Conservation (phyloP, 2,113 vertebrate species). For the Pycnonotus jocosus region DNA sequence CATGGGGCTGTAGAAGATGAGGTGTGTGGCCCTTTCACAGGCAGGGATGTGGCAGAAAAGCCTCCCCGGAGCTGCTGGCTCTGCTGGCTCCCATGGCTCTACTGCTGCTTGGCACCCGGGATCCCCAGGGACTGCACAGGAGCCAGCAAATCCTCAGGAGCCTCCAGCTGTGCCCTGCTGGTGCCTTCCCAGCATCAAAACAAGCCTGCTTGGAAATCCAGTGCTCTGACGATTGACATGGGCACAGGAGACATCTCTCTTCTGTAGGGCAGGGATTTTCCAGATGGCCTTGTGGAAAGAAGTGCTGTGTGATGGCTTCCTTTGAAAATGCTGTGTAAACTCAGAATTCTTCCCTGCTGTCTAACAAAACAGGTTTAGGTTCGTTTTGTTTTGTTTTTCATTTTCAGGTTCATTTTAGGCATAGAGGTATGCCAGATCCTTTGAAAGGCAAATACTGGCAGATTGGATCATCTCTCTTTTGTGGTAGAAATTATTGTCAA, state of each 20-base stretch:
- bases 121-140: fast-evolving
- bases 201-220: not conserved
- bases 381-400: too few species aligned
- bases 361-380: not conserved
- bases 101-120: not conserved
- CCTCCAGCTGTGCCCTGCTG: not conserved
- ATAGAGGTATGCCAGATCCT: not conserved
- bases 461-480: not conserved
- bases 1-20: too few species aligned
- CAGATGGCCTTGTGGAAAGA: not conserved
- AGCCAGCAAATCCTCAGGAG: not conserved
- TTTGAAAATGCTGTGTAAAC: not conserved
- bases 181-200: not conserved
- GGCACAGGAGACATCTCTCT: not conserved
- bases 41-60: not conserved
- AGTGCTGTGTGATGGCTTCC: not conserved
- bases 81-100: fast-evolving
- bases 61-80: not conserved
- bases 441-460: not conserved
- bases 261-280: not conserved
- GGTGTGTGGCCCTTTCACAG: fast-evolving
- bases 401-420: not conserved
- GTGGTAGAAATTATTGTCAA: not conserved
- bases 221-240: not conserved
- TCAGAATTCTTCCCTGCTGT: not conserved